Evolutionary conservation across 2,888 invertebrate genomes (phyloP).

Genomic region (Sarcophaga subvicina): DNA sequence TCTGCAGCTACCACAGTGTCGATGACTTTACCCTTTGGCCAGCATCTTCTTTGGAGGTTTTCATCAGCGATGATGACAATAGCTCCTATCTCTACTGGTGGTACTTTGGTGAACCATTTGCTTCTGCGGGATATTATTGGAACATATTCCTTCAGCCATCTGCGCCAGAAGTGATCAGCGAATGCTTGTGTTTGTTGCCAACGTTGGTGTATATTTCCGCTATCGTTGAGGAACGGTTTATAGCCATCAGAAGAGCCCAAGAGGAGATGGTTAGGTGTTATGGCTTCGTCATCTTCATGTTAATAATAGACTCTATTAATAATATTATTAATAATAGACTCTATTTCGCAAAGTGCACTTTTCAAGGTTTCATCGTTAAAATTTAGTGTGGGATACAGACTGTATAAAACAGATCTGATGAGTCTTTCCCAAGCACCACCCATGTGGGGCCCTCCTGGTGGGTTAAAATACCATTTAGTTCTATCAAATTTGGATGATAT

Average conservation of each 20-base stretch:
- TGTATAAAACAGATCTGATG: conserved; percentile 37
- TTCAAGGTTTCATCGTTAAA: background rate
- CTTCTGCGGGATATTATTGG: too few relatives aligned
- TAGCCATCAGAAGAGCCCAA: conserved; percentile 37
- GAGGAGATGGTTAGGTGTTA: too few relatives aligned
- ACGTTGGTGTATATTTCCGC: too few relatives aligned
- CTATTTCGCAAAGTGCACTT: conserved; percentile 50
- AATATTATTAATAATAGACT: background rate
- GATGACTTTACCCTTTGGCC: conserved; percentile 51
- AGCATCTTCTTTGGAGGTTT: conserved; percentile 54
- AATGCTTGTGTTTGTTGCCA: too few relatives aligned
- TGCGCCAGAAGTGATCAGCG: too few relatives aligned
- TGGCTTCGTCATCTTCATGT: conserved; percentile 47
- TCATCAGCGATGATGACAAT: conserved; percentile 61
- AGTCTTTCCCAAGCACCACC: conserved; percentile 61
- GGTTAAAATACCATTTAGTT: conserved; percentile 8
- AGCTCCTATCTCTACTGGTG: too few relatives aligned
- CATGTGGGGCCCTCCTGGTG: conserved; percentile 64
- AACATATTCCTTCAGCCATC: too few relatives aligned
- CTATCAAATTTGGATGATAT: conserved; percentile 14
- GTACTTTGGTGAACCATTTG: too few relatives aligned
- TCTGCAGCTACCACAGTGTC: conserved; percentile 4
- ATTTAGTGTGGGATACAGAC: too few relatives aligned
- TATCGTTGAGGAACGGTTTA: conserved; percentile 28
- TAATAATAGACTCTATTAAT: background rate